A percentile compares a stretch with the other conserved stretches of the same genome.
Conservation (phyloP, 1,140 invertebrate genomes). For the Penaeus indicus region DNA sequence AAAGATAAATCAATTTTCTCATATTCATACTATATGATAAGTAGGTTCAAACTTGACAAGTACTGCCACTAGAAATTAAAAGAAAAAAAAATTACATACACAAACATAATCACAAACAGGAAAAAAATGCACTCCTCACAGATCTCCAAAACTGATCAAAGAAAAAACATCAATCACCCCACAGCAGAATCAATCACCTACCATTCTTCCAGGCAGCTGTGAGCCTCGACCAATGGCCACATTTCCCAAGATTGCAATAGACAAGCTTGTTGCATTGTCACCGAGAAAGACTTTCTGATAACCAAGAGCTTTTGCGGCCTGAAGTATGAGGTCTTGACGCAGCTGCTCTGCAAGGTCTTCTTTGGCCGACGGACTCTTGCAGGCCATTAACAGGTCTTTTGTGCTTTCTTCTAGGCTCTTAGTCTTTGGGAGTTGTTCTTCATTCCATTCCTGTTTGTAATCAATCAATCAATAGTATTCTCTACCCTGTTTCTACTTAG, state of each 20-base stretch:
- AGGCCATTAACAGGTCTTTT: constrained; percentile 23
- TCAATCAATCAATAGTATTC: too few relatives aligned
- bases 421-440: not conserved
- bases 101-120: too few relatives aligned
- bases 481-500: too few relatives aligned
- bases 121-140: too few relatives aligned
- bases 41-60: too few relatives aligned
- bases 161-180: not conserved
- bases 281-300: constrained; percentile 35
- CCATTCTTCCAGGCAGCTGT: constrained; percentile 39
- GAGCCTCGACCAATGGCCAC: constrained; percentile 52
- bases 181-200: constrained; percentile 8
- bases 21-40: too few relatives aligned
- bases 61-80: too few relatives aligned
- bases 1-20: too few relatives aligned
- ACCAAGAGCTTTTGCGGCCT: not conserved
- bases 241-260: constrained; percentile 23
- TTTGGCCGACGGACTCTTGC: constrained; percentile 34
- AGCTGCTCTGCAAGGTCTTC: constrained; percentile 44
- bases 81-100: too few relatives aligned
- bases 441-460: constrained; percentile 36
- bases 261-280: constrained; percentile 37
- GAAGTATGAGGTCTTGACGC: constrained; percentile 18
- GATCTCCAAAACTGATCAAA: too few relatives aligned
- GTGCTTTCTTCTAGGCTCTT: not conserved